phyloP scores from a whole-genome alignment of 1,140 invertebrate genomes.

The Drosophila orena region DNA sequence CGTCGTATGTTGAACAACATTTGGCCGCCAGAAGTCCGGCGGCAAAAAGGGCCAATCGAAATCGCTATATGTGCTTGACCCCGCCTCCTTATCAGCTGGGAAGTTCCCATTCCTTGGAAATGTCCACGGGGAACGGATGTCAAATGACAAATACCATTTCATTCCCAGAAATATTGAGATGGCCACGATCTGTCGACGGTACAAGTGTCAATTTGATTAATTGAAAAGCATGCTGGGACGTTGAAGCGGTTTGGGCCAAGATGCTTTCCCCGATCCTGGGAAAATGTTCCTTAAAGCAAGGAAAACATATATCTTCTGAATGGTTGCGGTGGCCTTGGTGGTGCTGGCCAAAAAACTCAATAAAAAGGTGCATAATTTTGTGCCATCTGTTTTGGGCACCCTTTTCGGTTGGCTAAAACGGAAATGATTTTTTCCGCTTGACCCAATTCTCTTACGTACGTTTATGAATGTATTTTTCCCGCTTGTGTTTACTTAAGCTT shows the following conservation, averaged over 20 bases:
- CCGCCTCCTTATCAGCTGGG: not conserved
- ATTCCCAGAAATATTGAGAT: slow-evolving; percentile 39
- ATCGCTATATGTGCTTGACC: slow-evolving; percentile 4
- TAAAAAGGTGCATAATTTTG: slow-evolving; percentile 46
- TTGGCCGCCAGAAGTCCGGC: slow-evolving; percentile 20
- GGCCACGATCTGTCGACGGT: slow-evolving; percentile 33
- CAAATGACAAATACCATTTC: slow-evolving; percentile 32
- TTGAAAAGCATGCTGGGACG: slow-evolving; percentile 33
- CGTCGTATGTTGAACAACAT: slow-evolving; percentile 61
- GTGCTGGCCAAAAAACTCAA: slow-evolving; percentile 23
- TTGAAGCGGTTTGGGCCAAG: slow-evolving; percentile 10
- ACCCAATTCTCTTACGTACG: slow-evolving; percentile 42
- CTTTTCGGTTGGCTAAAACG: slow-evolving; percentile 26
- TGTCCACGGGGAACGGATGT: slow-evolving; percentile 25
- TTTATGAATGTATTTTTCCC: slow-evolving; percentile 2
- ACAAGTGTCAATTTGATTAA: slow-evolving; percentile 64
- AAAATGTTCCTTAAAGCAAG: not conserved
- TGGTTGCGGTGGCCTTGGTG: slow-evolving; percentile 8
- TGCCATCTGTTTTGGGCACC: slow-evolving; percentile 3
- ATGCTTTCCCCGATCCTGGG: not conserved
- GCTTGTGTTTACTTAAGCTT: slow-evolving; percentile 38
- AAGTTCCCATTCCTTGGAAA: slow-evolving; percentile 24
- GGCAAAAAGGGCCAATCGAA: slow-evolving; percentile 38
- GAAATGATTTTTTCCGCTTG: slow-evolving; percentile 73
- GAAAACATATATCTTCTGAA: slow-evolving; percentile 8